A percentile compares a stretch with the other conserved stretches of the same genome.
Conservation (phyloP, 2,113 vertebrate genomes). For the Ivindomyrus marchei region DNA sequence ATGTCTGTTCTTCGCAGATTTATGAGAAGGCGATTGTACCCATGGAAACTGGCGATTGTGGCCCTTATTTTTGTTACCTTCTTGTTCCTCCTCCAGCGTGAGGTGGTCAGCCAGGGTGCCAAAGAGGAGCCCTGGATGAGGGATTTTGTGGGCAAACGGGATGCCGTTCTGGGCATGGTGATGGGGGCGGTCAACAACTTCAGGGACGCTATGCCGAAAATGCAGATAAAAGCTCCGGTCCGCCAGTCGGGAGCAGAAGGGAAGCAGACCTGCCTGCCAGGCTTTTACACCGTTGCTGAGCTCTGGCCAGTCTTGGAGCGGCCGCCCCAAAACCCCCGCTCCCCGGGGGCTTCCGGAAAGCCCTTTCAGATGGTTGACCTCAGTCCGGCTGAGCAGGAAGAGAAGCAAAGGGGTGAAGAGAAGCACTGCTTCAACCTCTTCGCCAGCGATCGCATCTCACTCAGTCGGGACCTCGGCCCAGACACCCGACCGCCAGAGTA, state of each 20-base stretch:
- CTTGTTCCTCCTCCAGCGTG: slow-evolving; percentile 90
- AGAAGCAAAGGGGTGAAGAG: slow-evolving; percentile 79
- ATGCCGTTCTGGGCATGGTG: slow-evolving; percentile 77
- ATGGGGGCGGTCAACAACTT: slow-evolving; percentile 92
- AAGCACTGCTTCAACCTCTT: slow-evolving; percentile 97
- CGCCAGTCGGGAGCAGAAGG: slow-evolving; percentile 59
- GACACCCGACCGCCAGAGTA: slow-evolving; percentile 98
- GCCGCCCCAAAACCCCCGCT: slow-evolving; percentile 75
- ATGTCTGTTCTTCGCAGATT: slow-evolving; percentile 75
- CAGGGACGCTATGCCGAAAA: slow-evolving; percentile 85
- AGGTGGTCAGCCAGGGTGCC: slow-evolving; percentile 75
- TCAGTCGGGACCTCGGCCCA: slow-evolving; percentile 88
- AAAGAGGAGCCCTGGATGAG: slow-evolving; percentile 73
- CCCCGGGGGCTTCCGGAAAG: slow-evolving; percentile 86
- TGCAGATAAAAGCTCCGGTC: slow-evolving; percentile 90
- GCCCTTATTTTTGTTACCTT: slow-evolving; percentile 81
- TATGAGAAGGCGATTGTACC: slow-evolving; percentile 66
- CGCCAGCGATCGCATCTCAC: slow-evolving; percentile 91
- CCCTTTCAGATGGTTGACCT: slow-evolving; percentile 72
- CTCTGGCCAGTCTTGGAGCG: slow-evolving; percentile 77
- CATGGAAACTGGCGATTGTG: slow-evolving; percentile 74
- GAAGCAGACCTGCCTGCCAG: slow-evolving; percentile 67
- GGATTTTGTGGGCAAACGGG: slow-evolving; percentile 72
- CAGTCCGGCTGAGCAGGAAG: slow-evolving; percentile 75
- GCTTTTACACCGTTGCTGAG: slow-evolving; percentile 80